Evolutionary conservation across 2,797 vertebrate genomes (phyloP).

Genomic region (Pterois miles): DNA sequence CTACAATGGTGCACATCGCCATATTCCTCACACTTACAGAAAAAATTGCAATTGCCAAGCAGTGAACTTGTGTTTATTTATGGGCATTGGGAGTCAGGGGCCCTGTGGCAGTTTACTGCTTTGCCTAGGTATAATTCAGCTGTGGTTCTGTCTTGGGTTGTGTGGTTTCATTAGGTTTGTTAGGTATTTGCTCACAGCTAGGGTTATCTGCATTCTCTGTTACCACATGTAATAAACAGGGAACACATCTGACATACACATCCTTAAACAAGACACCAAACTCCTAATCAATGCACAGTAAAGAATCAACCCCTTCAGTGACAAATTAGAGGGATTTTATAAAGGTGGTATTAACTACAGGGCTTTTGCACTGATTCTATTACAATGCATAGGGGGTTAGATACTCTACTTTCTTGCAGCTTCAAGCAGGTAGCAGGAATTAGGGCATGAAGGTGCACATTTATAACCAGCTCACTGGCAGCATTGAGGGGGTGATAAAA

Average conservation of each 20-base stretch:
- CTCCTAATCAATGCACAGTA: background rate
- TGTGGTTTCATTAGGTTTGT: background rate
- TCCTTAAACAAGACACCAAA: background rate
- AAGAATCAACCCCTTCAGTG: background rate
- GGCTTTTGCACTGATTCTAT: background rate
- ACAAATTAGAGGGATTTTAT: background rate
- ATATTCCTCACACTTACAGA: background rate
- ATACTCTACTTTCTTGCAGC: background rate
- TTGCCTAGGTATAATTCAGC: background rate
- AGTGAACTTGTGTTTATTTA: background rate
- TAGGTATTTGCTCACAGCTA: no score
- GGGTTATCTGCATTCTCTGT: no score
- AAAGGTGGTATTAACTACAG: background rate
- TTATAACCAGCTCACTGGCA: background rate
- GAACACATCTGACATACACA: background rate
- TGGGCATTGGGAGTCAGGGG: background rate
- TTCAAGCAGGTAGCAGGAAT: background rate
- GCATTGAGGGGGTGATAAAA: background rate
- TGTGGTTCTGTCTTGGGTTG: background rate
- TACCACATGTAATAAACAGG: no score
- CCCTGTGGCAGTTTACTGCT: background rate
- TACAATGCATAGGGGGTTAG: background rate
- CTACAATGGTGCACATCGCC: no score
- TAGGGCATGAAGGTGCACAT: background rate
- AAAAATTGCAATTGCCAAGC: background rate